These are phyloP conservation scores for Scaptomyza montana DNA, from an alignment of 1,140 invertebrate genomes.

Conservation along the genomic window DNA sequence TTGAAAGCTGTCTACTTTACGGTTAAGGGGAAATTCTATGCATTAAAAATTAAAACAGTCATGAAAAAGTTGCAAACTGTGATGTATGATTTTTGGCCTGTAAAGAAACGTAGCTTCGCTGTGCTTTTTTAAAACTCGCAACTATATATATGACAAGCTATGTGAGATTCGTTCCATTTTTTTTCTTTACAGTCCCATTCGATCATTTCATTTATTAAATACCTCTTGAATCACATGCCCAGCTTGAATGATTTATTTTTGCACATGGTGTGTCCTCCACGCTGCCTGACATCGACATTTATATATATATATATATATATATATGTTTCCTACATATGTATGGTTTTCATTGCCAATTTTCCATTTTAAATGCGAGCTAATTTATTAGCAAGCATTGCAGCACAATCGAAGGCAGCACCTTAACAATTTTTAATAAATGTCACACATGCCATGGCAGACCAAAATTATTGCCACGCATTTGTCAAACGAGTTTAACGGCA, in stretches of 20 bases:
- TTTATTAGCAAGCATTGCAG: conserved; percentile 63
- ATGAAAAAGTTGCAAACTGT: too few species aligned
- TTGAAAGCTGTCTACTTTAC: too few species aligned
- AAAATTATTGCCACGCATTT: conserved; percentile 77
- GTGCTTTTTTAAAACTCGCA: too few species aligned
- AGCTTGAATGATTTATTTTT: conserved; percentile 62
- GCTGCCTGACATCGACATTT: conserved; percentile 39
- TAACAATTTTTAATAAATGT: conserved; percentile 79
- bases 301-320: too few species aligned
- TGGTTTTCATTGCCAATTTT: conserved; percentile 56
- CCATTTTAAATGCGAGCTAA: conserved; percentile 71
- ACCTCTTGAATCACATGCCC: conserved; percentile 31
- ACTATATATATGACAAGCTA: not conserved
- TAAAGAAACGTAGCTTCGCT: too few species aligned
- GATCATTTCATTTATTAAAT: conserved; percentile 34
- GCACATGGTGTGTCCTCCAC: conserved; percentile 10
- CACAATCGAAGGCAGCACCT: conserved; percentile 56
- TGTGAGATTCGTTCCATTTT: not conserved
- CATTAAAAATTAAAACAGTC: too few species aligned
- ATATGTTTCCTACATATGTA: not conserved
- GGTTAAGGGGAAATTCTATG: too few species aligned
- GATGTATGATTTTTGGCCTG: too few species aligned
- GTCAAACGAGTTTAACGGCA: conserved; percentile 55
- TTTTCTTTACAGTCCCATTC: not conserved
- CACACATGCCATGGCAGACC: conserved; percentile 62